These are phyloP conservation scores for Dipodomys merriami DNA, from an alignment of 2,113 vertebrate genomes.

Conservation along the genomic window DNA sequence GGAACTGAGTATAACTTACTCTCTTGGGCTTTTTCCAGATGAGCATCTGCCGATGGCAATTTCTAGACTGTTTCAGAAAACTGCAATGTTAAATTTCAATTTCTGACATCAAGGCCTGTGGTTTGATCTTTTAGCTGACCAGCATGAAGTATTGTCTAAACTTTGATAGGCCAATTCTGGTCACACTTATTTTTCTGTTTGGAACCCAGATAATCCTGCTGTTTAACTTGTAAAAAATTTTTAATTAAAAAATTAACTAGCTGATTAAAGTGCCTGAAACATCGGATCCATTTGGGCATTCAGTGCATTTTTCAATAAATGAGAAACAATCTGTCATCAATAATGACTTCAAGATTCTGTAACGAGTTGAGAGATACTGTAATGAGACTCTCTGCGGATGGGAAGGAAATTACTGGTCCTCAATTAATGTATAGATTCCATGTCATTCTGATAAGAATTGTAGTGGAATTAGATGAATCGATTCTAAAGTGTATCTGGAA, in stretches of 20 bases:
- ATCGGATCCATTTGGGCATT: neutral
- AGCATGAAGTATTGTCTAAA: neutral
- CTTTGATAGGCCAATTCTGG: neutral
- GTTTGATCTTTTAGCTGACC: neutral
- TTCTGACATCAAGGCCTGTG: neutral
- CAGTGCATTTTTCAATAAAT: neutral
- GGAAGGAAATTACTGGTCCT: neutral
- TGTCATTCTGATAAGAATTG: neutral
- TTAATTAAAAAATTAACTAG: neutral
- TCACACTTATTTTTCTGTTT: neutral
- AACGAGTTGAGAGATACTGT: neutral
- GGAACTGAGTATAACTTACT: neutral
- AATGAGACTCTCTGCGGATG: neutral
- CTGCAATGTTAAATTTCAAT: neutral
- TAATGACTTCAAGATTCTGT: neutral
- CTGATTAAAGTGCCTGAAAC: neutral
- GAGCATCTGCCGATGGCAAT: neutral
- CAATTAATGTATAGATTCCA: neutral
- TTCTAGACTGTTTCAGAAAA: neutral
- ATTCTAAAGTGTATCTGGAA: slow-evolving; percentile 13
- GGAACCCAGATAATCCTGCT: neutral
- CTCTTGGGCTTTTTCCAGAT: neutral
- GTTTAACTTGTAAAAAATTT: neutral
- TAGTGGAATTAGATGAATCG: neutral
- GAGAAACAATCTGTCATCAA: neutral